A percentile compares a stretch with the other conserved stretches of the same genome.
Conservation (phyloP, 1,140 invertebrate genomes). For the Acyrthosiphon pisum region DNA sequence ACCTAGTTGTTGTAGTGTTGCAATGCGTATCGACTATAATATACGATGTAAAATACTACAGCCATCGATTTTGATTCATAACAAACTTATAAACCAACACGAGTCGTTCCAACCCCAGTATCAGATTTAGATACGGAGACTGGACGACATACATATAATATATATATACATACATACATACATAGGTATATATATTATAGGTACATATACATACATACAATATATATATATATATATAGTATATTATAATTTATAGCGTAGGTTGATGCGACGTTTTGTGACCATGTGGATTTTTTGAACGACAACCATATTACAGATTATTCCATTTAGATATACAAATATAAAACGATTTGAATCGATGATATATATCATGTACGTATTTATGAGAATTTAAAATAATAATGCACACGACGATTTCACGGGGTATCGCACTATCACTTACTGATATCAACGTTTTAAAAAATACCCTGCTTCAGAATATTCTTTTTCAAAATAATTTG, state of each 20-base stretch:
- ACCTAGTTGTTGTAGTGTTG: background rate
- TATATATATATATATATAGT: background rate
- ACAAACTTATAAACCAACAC: background rate
- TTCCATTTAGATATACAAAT: background rate
- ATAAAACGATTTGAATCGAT: too few species aligned
- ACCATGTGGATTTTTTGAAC: background rate
- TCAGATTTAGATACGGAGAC: background rate
- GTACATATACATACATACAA: too few species aligned
- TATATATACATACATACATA: too few species aligned
- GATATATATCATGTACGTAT: background rate
- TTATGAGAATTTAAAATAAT: background rate
- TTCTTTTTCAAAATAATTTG: background rate
- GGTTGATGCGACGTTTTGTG: background rate
- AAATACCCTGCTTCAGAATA: background rate
- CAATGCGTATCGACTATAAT: background rate
- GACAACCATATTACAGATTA: background rate
- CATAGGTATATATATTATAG: too few species aligned
- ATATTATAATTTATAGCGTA: background rate
- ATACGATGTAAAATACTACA: background rate
- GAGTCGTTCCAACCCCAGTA: background rate
- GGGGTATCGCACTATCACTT: too few species aligned
- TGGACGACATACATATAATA: background rate
- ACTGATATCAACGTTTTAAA: background rate
- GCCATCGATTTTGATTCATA: background rate
- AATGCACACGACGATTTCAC: too few species aligned